phyloP scores from a whole-genome alignment of 1,140 invertebrate species.

The Leguminivora glycinivorella region DNA sequence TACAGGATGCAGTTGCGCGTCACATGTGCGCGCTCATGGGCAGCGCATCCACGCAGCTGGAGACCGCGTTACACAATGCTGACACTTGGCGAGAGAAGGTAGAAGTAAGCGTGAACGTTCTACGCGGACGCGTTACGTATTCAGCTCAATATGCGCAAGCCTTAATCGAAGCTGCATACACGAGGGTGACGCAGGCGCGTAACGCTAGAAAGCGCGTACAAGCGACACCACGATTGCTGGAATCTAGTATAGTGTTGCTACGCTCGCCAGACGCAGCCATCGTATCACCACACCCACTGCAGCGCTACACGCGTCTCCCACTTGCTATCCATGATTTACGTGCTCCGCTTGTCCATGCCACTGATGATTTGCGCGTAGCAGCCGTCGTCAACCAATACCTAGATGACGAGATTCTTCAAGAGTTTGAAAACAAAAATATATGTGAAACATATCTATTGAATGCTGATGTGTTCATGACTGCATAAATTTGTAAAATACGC shows the following conservation, averaged over 20 bases:
- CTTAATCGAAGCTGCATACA: slow-evolving; percentile 45
- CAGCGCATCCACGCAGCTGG: slow-evolving; percentile 31
- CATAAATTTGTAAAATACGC: neutral
- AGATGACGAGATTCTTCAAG: slow-evolving; percentile 30
- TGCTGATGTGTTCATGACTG: slow-evolving; percentile 30
- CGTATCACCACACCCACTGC: slow-evolving; percentile 34
- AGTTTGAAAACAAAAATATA: slow-evolving; percentile 36
- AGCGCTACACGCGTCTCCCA: slow-evolving; percentile 37
- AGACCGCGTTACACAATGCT: slow-evolving; percentile 28
- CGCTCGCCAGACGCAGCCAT: neutral
- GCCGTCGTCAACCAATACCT: slow-evolving; percentile 40
- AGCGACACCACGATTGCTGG: neutral
- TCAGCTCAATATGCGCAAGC: slow-evolving; percentile 56
- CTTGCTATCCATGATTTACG: slow-evolving; percentile 30
- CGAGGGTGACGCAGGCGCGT: slow-evolving; percentile 39
- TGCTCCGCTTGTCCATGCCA: slow-evolving; percentile 30
- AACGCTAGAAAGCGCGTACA: slow-evolving; percentile 28
- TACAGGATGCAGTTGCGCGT: slow-evolving; percentile 45
- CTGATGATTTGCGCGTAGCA: slow-evolving; percentile 34
- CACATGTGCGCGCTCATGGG: slow-evolving; percentile 50
- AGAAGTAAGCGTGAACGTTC: slow-evolving; percentile 37
- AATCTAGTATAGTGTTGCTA: slow-evolving; percentile 12
- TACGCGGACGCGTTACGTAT: slow-evolving; percentile 46
- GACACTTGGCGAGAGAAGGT: slow-evolving; percentile 49
- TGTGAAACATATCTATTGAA: slow-evolving; percentile 38